Conservation (phyloP, 1,140 invertebrate genomes). For the Samia ricini region DNA sequence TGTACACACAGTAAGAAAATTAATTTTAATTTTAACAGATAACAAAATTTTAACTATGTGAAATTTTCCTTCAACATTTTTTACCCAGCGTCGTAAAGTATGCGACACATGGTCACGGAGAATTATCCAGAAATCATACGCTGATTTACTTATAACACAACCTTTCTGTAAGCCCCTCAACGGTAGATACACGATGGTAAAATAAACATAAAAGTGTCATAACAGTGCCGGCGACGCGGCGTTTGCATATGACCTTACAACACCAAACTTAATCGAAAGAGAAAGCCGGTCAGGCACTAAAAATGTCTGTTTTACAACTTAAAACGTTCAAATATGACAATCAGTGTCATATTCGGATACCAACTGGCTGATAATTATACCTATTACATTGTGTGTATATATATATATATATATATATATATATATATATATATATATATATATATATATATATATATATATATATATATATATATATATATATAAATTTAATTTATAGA, state of each 20-base stretch:
- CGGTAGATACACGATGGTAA: background rate
- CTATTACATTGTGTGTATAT: background rate
- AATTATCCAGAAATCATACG: too few species aligned
- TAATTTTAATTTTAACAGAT: too few species aligned
- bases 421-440: too few species aligned
- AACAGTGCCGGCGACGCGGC: background rate
- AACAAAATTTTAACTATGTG: too few species aligned
- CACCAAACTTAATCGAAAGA: background rate
- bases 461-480: too few species aligned
- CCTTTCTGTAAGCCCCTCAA: background rate
- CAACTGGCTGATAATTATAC: background rate
- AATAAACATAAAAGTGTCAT: background rate
- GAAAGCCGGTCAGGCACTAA: background rate
- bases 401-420: too few species aligned
- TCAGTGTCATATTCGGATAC: background rate
- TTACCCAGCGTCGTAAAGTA: too few species aligned
- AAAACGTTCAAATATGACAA: background rate
- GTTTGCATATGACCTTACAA: background rate
- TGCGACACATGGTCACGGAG: too few species aligned
- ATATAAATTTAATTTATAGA: too few species aligned
- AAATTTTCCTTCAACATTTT: too few species aligned
- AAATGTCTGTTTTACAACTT: background rate
- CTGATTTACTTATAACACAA: background rate
- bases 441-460: too few species aligned
- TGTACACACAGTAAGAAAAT: too few species aligned